phyloP scores from a whole-genome alignment of 2,888 invertebrate species.

The Monoplex corrugatus region DNA sequence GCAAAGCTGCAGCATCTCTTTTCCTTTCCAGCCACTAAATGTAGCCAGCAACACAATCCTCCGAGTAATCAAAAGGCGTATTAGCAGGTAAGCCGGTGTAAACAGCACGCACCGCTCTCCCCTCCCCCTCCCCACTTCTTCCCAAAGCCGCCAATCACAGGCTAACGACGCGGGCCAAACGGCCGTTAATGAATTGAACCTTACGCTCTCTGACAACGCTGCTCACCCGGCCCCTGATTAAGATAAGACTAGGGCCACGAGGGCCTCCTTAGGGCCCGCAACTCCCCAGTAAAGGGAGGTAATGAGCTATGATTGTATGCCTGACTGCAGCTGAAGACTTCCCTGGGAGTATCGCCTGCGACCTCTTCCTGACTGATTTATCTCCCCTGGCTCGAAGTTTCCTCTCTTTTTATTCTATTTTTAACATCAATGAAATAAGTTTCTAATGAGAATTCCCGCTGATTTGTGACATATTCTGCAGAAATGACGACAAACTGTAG shows the following conservation, averaged over 20 bases:
- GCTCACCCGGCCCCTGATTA: slow-evolving; percentile 39
- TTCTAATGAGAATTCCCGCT: too few relatives aligned
- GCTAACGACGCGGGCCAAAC: slow-evolving; percentile 10
- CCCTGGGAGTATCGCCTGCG: neutral
- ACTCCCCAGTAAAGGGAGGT: slow-evolving; percentile 38
- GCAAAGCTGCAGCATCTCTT: too few relatives aligned
- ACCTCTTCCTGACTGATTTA: neutral
- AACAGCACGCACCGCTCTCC: neutral
- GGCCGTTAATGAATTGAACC: slow-evolving; percentile 47
- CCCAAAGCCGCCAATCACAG: slow-evolving; percentile 10
- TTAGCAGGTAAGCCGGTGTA: neutral
- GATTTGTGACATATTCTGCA: too few relatives aligned
- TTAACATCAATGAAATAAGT: too few relatives aligned
- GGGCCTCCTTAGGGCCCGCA: slow-evolving; percentile 3
- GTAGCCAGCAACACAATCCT: neutral
- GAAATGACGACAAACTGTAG: too few relatives aligned
- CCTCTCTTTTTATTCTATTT: too few relatives aligned
- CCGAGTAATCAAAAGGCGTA: neutral
- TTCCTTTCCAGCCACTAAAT: too few relatives aligned
- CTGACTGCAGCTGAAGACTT: slow-evolving; percentile 9
- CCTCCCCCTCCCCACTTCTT: neutral
- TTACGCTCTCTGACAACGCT: slow-evolving; percentile 23
- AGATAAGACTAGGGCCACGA: slow-evolving; percentile 11
- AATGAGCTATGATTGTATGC: slow-evolving; percentile 13
- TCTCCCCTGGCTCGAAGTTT: neutral